A percentile compares a stretch with the other conserved stretches of the same genome.
These are phyloP conservation scores for Synergus japonicus DNA, from an alignment of 2,888 invertebrate species.

Conservation along the genomic window DNA sequence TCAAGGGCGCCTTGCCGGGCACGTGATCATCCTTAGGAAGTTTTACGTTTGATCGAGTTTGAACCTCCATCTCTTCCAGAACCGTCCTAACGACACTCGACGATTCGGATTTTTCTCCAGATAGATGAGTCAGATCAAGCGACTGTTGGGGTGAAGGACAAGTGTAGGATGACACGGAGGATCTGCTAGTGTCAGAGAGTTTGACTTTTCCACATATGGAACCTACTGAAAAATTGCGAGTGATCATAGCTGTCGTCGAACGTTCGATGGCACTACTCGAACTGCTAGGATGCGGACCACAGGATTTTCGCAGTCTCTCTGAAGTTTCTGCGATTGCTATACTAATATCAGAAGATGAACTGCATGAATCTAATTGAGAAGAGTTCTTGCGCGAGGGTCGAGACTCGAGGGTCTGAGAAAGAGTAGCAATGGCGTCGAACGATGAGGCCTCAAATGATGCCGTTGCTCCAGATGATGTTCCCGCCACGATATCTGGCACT, in stretches of 20 bases:
- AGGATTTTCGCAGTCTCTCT: constrained; percentile 82
- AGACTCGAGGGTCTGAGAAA: constrained; percentile 57
- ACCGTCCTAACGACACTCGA: constrained; percentile 62
- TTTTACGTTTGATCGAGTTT: constrained; percentile 42
- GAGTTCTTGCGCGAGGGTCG: constrained; percentile 83
- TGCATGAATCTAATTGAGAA: constrained; percentile 83
- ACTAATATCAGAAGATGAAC: constrained; percentile 88
- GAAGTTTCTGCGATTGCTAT: constrained; percentile 79
- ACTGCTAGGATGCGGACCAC: constrained; percentile 70
- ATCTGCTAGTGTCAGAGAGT: constrained; percentile 76
- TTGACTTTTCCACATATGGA: constrained; percentile 65
- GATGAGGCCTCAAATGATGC: constrained; percentile 65
- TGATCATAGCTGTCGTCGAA: constrained; percentile 71
- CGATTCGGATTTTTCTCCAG: constrained; percentile 56
- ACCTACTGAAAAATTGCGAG: constrained; percentile 73
- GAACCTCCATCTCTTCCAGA: constrained; percentile 60
- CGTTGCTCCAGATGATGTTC: constrained; percentile 59
- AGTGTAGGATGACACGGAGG: constrained; percentile 77
- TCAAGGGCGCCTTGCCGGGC: constrained; percentile 79
- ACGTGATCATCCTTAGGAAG: constrained; percentile 2
- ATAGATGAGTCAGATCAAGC: constrained; percentile 76
- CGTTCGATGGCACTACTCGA: constrained; percentile 81
- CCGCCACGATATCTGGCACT: constrained; percentile 57
- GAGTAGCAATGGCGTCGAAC: constrained; percentile 53
- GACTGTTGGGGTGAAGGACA: constrained; percentile 76